Evolutionary conservation across 1,140 invertebrate genomes (phyloP).

Genomic region (Aphelenchoides fujianensis): DNA sequence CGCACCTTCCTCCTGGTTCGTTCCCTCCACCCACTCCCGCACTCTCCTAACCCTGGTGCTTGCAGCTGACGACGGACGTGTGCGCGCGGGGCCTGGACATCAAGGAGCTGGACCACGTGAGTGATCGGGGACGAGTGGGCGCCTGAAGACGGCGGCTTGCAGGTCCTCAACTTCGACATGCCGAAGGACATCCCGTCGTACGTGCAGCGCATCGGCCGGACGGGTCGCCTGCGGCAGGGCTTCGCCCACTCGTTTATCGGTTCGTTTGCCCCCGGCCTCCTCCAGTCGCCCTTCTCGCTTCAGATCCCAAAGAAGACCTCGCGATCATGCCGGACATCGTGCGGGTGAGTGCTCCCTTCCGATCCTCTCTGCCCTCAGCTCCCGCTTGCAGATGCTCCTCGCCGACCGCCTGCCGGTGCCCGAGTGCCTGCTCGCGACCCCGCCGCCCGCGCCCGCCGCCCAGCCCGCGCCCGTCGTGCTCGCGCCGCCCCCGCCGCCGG

Average conservation of each 20-base stretch:
- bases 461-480: too few species aligned
- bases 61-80: slow-evolving; percentile 89
- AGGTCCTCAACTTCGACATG: slow-evolving; percentile 86
- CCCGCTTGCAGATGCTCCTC: neutral
- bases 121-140: neutral
- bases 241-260: slow-evolving; percentile 35
- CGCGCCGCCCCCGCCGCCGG: too few species aligned
- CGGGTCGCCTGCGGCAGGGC: slow-evolving; percentile 67
- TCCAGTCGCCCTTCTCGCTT: slow-evolving; percentile 10
- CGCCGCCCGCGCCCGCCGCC: too few species aligned
- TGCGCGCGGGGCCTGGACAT: slow-evolving; percentile 87
- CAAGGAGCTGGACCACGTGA: slow-evolving; percentile 78
- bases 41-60: too few species aligned
- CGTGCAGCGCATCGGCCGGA: slow-evolving; percentile 85
- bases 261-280: neutral
- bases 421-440: neutral
- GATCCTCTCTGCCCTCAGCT: too few species aligned
- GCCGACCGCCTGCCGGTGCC: neutral
- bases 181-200: slow-evolving; percentile 86
- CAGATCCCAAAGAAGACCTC: slow-evolving; percentile 26
- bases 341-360: slow-evolving; percentile 28
- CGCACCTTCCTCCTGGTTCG: slow-evolving; percentile 74
- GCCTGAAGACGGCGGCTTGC: too few species aligned
- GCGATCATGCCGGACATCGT: slow-evolving; percentile 28
- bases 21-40: too few species aligned